Evolutionary conservation across 2,113 vertebrate genomes (phyloP).

Genomic region (Takifugu flavidus): DNA sequence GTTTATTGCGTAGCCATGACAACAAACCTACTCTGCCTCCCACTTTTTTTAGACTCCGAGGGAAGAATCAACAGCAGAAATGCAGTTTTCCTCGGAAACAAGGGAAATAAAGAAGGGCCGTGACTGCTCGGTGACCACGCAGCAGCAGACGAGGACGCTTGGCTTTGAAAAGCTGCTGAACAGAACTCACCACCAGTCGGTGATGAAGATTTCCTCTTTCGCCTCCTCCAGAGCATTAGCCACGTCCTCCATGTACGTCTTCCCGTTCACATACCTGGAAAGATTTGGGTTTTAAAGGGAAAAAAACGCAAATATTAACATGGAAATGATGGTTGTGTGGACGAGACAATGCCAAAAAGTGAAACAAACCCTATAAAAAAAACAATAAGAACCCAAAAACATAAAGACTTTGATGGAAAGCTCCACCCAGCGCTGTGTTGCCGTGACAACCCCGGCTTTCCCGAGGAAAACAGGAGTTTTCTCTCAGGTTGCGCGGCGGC

Average conservation of each 20-base stretch:
- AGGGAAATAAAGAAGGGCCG: too few species aligned
- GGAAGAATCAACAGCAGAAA: background rate
- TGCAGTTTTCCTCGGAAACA: too few species aligned
- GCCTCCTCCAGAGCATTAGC: conserved; percentile 92
- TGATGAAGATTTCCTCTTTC: conserved; percentile 97
- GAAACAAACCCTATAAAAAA: too few species aligned
- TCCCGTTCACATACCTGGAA: conserved; percentile 94
- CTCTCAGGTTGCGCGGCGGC: background rate
- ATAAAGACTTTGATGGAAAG: background rate
- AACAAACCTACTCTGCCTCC: background rate
- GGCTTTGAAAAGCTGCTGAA: background rate
- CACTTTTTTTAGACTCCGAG: too few species aligned
- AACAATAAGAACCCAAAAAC: background rate
- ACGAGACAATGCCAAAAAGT: too few species aligned
- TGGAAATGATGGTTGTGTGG: too few species aligned
- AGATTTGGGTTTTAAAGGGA: background rate
- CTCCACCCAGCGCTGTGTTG: too few species aligned
- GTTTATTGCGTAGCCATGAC: background rate
- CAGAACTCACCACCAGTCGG: conserved; percentile 93
- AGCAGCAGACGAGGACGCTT: too few species aligned
- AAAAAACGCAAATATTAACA: background rate
- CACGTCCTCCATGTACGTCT: conserved; percentile 93
- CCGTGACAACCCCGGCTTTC: too few species aligned
- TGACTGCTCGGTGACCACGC: too few species aligned
- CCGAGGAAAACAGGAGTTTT: background rate